Evolutionary conservation across 2,797 vertebrate genomes (phyloP).

Genomic region (Tamandua tetradactyla): DNA sequence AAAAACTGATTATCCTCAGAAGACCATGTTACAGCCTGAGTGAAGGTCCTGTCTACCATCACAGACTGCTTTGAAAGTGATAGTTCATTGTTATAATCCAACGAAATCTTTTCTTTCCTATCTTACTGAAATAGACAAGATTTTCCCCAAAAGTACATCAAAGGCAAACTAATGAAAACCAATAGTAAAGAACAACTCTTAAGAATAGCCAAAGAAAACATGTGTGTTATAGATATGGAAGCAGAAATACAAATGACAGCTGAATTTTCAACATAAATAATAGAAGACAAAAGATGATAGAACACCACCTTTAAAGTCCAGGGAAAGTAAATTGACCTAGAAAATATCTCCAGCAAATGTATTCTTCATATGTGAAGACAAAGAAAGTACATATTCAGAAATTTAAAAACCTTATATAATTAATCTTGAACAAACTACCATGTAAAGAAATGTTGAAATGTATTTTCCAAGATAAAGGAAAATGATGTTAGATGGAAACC

Average conservation of each 20-base stretch:
- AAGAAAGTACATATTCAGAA: neutral
- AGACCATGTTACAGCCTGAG: neutral
- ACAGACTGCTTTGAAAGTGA: neutral
- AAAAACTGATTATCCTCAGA: neutral
- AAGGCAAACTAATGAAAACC: conserved; percentile 1
- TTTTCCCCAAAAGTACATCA: neutral
- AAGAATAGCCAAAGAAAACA: neutral
- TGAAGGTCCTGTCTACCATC: neutral
- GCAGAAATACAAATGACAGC: neutral
- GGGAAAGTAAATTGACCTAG: neutral
- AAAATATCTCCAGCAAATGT: neutral
- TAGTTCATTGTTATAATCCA: neutral
- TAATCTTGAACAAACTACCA: neutral
- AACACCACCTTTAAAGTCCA: neutral
- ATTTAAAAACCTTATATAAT: neutral
- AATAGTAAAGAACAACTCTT: neutral
- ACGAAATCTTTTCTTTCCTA: neutral
- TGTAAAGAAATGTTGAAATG: conserved; percentile 7
- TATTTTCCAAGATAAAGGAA: neutral
- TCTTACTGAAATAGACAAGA: neutral
- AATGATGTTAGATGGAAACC: neutral
- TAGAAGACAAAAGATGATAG: neutral
- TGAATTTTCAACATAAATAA: neutral
- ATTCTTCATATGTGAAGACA: neutral
- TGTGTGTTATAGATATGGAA: neutral